These are phyloP conservation scores for Zaprionus taronus DNA, from an alignment of 1,140 invertebrate species.

Conservation along the genomic window DNA sequence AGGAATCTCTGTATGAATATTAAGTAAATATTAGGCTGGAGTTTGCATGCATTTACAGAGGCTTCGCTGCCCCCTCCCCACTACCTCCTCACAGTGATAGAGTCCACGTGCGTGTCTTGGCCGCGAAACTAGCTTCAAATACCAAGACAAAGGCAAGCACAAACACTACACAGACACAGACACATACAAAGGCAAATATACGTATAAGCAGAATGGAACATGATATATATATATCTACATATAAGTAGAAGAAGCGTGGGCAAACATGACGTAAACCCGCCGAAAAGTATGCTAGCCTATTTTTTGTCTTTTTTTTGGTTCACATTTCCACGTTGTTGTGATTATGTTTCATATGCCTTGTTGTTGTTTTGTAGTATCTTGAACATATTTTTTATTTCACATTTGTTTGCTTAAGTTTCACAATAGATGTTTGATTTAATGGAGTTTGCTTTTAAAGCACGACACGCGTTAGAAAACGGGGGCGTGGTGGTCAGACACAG, in stretches of 20 bases:
- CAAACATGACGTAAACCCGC: slow-evolving; percentile 78
- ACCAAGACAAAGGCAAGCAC: slow-evolving; percentile 36
- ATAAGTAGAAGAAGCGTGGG: slow-evolving; percentile 51
- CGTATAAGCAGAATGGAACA: slow-evolving; percentile 17
- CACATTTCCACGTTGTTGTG: slow-evolving; percentile 27
- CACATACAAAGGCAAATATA: slow-evolving; percentile 20
- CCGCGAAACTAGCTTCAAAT: slow-evolving; percentile 26
- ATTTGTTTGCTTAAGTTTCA: slow-evolving; percentile 11
- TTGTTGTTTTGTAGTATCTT: slow-evolving; percentile 6
- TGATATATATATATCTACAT: slow-evolving; percentile 34
- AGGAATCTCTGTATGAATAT: slow-evolving; percentile 33
- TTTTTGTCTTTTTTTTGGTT: slow-evolving; percentile 22
- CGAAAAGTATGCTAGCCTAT: slow-evolving; percentile 69
- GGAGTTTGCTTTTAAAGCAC: slow-evolving; percentile 23
- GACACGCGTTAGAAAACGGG: slow-evolving; percentile 27
- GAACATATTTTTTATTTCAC: background rate
- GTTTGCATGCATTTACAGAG: slow-evolving; percentile 25
- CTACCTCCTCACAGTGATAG: background rate
- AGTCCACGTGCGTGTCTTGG: slow-evolving; percentile 21
- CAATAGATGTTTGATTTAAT: slow-evolving; percentile 43
- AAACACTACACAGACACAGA: slow-evolving; percentile 27
- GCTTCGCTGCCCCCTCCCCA: background rate
- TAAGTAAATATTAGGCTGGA: slow-evolving; percentile 1
- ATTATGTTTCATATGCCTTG: slow-evolving; percentile 29
- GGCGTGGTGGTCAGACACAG: slow-evolving; percentile 64